Percentiles rank a stretch among this genome's conserved stretches.
phyloP scores from a whole-genome alignment of 2,888 invertebrate genomes.

The Sesia apiformis region DNA sequence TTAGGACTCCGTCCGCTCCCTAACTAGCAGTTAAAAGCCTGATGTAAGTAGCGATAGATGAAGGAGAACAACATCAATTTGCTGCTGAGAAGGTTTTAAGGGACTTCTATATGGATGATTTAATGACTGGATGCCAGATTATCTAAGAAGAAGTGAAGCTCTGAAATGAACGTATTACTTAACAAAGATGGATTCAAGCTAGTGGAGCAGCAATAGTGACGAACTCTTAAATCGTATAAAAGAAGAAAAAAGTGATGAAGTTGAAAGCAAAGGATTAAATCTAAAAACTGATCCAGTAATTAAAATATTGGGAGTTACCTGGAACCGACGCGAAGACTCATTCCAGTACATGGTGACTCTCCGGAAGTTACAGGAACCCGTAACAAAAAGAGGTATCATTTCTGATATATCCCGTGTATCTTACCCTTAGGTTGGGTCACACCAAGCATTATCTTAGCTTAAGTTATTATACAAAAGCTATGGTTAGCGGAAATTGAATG shows the following conservation, averaged over 20 bases:
- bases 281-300: conserved; percentile 12
- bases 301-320: conserved; percentile 20
- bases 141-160: conserved; percentile 12
- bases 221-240: conserved; percentile 7
- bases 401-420: conserved; percentile 20
- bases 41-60: no score
- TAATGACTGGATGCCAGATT: conserved; percentile 15
- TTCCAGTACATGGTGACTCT: conserved; percentile 18
- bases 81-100: background rate
- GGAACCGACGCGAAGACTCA: conserved; percentile 16
- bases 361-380: conserved; percentile 6
- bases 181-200: conserved; percentile 22
- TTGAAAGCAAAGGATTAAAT: conserved; percentile 1
- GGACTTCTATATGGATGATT: conserved; percentile 14
- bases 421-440: conserved; percentile 5
- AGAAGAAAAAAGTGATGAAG: background rate
- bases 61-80: conserved; percentile 14
- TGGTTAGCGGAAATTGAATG: no score
- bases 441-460: no score
- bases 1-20: no score
- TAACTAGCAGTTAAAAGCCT: no score
- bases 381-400: conserved; percentile 24
- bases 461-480: no score
- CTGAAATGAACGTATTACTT: conserved; percentile 17
- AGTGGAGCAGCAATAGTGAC: conserved; percentile 17